Conservation (phyloP, 2,113 vertebrate genomes). For the Cyanocitta stelleri region DNA sequence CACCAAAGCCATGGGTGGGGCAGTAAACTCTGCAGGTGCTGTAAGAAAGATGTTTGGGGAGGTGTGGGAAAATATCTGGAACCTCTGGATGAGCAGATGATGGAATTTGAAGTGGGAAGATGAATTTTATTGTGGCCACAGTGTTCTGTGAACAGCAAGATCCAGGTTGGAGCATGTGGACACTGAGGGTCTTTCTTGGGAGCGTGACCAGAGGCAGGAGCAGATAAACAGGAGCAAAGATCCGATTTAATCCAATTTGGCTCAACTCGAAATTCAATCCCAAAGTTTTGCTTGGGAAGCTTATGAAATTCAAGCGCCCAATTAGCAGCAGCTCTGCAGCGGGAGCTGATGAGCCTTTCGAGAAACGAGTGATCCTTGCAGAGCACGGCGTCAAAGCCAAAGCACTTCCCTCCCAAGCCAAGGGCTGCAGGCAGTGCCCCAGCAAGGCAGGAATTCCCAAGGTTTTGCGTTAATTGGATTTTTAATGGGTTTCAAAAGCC, state of each 20-base stretch:
- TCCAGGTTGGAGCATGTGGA: accelerated
- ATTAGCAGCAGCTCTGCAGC: neutral
- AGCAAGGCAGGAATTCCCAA: neutral
- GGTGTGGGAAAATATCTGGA: neutral
- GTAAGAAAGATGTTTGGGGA: neutral
- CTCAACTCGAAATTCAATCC: neutral
- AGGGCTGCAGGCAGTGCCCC: constrained; percentile 12
- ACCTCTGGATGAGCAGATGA: neutral
- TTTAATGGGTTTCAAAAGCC: constrained; percentile 40
- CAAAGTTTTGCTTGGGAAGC: neutral
- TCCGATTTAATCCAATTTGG: neutral
- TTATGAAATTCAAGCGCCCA: neutral
- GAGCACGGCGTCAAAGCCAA: neutral
- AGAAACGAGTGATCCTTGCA: constrained; percentile 9
- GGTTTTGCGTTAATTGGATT: constrained; percentile 54
- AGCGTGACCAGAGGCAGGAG: neutral
- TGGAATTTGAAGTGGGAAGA: neutral
- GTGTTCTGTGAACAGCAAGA: neutral
- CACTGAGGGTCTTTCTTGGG: neutral
- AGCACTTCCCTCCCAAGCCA: neutral
- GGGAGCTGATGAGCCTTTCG: neutral
- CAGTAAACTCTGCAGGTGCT: neutral
- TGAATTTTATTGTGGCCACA: neutral
- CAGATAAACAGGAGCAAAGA: neutral
- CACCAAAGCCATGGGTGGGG: neutral